Conservation (phyloP, 1,140 invertebrate genomes). For the Cyrtorhinus lividipennis region DNA sequence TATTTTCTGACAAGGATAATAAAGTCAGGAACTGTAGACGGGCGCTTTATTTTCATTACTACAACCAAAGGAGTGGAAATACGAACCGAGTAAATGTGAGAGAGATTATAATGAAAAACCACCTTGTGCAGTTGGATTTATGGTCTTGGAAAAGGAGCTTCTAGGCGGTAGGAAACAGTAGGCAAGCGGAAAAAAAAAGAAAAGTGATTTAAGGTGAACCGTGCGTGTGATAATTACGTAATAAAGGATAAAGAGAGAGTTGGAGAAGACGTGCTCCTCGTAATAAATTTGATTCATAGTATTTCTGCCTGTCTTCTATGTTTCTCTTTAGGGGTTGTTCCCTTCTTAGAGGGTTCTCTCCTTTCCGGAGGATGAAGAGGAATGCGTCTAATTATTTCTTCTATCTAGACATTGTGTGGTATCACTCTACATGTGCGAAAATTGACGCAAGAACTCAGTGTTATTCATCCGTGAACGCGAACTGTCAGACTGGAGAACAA, state of each 20-base stretch:
- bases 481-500: no score
- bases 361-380: no score
- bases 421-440: no score
- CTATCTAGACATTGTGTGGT: no score
- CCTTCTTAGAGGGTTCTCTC: not conserved
- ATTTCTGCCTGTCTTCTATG: not conserved
- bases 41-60: conserved; percentile 10
- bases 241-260: not conserved
- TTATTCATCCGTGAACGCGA: no score
- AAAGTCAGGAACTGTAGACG: not conserved
- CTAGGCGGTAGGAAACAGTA: not conserved
- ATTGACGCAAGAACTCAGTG: no score
- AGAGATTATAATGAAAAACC: conserved; percentile 9
- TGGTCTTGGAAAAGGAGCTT: not conserved
- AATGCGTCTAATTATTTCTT: no score
- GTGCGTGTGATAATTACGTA: conserved; percentile 12
- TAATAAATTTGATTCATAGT: conserved; percentile 9
- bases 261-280: not conserved
- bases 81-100: not conserved
- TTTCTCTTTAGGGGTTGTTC: not conserved
- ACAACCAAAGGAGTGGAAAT: not conserved
- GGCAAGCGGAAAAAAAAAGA: not conserved
- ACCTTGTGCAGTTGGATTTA: conserved; percentile 8
- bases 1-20: not conserved
- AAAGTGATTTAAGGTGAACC: conserved; percentile 10